phyloP scores from a whole-genome alignment of 2,797 vertebrate species.

The Oryzias dopingdopingensis region DNA sequence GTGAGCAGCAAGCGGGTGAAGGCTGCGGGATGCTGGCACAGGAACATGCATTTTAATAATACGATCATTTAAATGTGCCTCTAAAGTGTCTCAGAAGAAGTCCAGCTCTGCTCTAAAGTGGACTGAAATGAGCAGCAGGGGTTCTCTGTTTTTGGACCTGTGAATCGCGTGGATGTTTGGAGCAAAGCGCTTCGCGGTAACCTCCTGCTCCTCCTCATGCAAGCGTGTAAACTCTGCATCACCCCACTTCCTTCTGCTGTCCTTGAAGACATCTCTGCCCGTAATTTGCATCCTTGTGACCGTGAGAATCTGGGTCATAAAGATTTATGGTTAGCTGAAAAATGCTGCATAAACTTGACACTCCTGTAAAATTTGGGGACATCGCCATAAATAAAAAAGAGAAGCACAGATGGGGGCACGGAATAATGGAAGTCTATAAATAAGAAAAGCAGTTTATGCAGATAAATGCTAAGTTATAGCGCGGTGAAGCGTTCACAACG shows the following conservation, averaged over 20 bases:
- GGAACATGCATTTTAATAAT: slow-evolving; percentile 10
- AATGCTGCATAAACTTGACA: slow-evolving; percentile 24
- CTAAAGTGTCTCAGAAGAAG: slow-evolving; percentile 2
- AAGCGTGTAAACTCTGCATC: not conserved
- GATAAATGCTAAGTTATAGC: too few species aligned
- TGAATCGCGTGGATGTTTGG: not conserved
- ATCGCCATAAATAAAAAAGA: slow-evolving; percentile 14
- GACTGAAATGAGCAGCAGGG: not conserved
- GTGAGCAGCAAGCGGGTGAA: slow-evolving; percentile 5
- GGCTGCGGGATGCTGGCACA: slow-evolving; percentile 3
- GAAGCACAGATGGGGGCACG: not conserved
- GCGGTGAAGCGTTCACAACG: too few species aligned
- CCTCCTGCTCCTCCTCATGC: not conserved
- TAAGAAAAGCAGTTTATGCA: not conserved
- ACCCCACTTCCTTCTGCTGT: not conserved
- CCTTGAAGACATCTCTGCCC: not conserved
- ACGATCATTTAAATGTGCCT: slow-evolving; percentile 8
- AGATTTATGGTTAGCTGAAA: slow-evolving; percentile 50
- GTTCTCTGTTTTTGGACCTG: too few species aligned
- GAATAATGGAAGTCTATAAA: slow-evolving; percentile 1
- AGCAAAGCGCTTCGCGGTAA: not conserved
- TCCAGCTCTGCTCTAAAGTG: too few species aligned
- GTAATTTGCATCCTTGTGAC: not conserved
- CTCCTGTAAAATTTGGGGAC: slow-evolving; percentile 17
- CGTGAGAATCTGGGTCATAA: slow-evolving; percentile 32